Conservation (phyloP, 2,888 invertebrate genomes). For the Heliothis peltigera region DNA sequence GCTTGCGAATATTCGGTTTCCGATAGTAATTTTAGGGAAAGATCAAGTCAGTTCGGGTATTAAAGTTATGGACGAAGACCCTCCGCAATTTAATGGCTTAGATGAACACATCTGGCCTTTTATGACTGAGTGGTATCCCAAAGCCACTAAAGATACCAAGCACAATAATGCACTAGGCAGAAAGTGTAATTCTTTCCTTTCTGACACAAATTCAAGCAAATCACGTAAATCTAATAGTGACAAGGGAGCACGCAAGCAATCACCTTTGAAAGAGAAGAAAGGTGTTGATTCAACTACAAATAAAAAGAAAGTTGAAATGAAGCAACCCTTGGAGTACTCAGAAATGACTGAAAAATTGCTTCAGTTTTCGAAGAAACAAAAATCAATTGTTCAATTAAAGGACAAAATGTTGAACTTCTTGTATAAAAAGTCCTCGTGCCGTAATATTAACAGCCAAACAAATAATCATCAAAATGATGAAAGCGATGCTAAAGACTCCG, state of each 20-base stretch:
- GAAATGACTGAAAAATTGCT: conserved; percentile 52
- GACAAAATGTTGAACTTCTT: conserved; percentile 78
- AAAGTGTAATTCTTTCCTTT: conserved; percentile 7
- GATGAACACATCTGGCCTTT: conserved; percentile 81
- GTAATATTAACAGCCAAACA: conserved; percentile 34
- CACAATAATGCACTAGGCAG: conserved; percentile 1
- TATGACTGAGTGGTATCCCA: conserved; percentile 76
- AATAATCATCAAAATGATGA: conserved; percentile 34
- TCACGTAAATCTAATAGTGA: conserved; percentile 21
- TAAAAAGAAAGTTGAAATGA: conserved; percentile 46
- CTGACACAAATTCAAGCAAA: conserved; percentile 23
- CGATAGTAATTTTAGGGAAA: conserved; percentile 77
- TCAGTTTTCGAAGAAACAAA: conserved; percentile 54
- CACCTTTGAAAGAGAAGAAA: conserved; percentile 25
- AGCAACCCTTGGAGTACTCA: conserved; percentile 17
- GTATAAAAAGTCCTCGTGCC: conserved; percentile 69
- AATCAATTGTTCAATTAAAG: conserved; percentile 72
- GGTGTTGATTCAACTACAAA: conserved; percentile 15
- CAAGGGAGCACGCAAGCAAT: conserved; percentile 7
- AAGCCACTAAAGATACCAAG: conserved; percentile 8
- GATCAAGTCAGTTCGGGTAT: conserved; percentile 75
- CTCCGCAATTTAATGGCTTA: conserved; percentile 77
- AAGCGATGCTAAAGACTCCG: conserved; percentile 6
- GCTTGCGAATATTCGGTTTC: conserved; percentile 74
- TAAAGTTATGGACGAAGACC: conserved; percentile 66